Evolutionary conservation across 1,140 invertebrate genomes (phyloP).

Genomic region (Sycophaga agraensis): DNA sequence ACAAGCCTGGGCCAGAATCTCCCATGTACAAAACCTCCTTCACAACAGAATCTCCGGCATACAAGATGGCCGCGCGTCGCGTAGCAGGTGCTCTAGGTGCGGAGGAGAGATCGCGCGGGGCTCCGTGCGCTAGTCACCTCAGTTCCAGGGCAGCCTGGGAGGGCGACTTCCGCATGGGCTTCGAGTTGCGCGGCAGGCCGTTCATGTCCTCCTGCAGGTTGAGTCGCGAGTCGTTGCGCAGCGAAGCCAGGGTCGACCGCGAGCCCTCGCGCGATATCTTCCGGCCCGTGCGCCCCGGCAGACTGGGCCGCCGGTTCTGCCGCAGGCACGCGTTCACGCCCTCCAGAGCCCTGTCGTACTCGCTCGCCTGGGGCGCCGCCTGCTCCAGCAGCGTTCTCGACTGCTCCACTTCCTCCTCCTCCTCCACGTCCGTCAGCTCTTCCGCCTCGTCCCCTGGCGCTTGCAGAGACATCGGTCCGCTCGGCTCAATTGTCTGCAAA

Average conservation of each 20-base stretch:
- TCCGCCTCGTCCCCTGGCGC: no score
- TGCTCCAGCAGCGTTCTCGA: background rate
- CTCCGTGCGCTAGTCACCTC: conserved; percentile 15
- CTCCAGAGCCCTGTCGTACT: conserved; percentile 38
- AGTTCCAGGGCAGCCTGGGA: conserved; percentile 37
- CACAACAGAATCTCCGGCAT: background rate
- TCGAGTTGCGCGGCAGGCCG: background rate
- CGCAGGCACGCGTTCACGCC: conserved; percentile 39
- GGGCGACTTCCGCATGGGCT: conserved; percentile 31
- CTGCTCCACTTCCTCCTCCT: background rate
- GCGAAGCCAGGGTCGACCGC: conserved; percentile 31
- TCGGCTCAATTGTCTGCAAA: no score
- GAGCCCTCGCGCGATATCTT: conserved; percentile 35
- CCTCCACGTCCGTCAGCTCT: no score
- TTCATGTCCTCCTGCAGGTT: conserved; percentile 26
- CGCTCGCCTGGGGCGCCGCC: background rate
- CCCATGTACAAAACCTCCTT: background rate
- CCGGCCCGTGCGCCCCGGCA: conserved; percentile 30
- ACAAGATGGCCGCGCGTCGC: background rate
- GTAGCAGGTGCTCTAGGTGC: no score
- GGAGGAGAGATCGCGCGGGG: background rate
- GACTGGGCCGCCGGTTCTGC: conserved; percentile 28
- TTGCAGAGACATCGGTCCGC: no score
- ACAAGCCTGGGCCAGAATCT: background rate
- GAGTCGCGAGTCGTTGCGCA: conserved; percentile 31